A percentile compares a stretch with the other conserved stretches of the same genome.
These are phyloP conservation scores for Acleris cristana DNA, from an alignment of 2,888 invertebrate species.

Conservation along the genomic window DNA sequence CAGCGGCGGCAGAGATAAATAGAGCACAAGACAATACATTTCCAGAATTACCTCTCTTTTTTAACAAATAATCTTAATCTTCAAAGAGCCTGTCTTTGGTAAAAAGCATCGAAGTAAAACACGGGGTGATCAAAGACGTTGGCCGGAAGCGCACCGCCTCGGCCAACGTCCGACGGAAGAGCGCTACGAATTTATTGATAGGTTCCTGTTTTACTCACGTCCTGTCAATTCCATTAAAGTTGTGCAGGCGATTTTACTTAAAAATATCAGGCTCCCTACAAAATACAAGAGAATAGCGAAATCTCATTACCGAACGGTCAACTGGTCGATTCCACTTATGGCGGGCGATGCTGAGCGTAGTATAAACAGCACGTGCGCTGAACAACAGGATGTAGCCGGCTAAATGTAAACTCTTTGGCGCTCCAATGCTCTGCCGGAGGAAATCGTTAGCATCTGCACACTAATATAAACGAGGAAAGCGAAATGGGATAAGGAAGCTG, in stretches of 20 bases:
- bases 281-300: neutral
- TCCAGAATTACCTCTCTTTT: too few species aligned
- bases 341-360: constrained; percentile 51
- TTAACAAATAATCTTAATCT: too few species aligned
- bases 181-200: constrained; percentile 78
- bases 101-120: constrained; percentile 57
- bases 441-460: constrained; percentile 70
- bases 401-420: constrained; percentile 61
- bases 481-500: constrained; percentile 65
- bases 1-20: too few species aligned
- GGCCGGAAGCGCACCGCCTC: constrained; percentile 69
- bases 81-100: constrained; percentile 37
- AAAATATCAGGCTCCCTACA: constrained; percentile 14
- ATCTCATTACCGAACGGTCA: constrained; percentile 43
- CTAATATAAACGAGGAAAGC: constrained; percentile 61
- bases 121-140: constrained; percentile 71
- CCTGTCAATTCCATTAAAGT: constrained; percentile 66
- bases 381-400: constrained; percentile 67
- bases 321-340: constrained; percentile 41
- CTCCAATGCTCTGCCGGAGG: constrained; percentile 59
- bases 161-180: constrained; percentile 71
- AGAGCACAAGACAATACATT: too few species aligned
- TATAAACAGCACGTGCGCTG: constrained; percentile 66
- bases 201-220: constrained; percentile 77
- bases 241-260: constrained; percentile 21